These are phyloP conservation scores for Trichomalopsis sarcophagae DNA, from an alignment of 1,140 invertebrate genomes.

Conservation along the genomic window DNA sequence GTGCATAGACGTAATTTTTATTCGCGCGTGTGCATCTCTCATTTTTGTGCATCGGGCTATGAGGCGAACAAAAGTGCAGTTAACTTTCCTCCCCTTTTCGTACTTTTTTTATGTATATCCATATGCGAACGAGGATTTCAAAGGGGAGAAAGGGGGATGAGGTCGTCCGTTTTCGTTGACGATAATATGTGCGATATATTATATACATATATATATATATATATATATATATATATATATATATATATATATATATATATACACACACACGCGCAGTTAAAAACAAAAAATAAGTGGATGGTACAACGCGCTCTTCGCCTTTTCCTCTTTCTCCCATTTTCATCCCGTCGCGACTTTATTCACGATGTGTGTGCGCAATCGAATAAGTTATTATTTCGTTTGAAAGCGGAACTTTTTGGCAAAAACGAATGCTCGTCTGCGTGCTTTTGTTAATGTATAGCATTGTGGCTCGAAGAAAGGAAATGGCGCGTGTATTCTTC, in stretches of 20 bases:
- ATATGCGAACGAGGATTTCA: neutral
- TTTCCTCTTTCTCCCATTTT: neutral
- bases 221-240: neutral
- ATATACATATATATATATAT: neutral
- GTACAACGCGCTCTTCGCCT: too few relatives aligned
- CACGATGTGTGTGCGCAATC: neutral
- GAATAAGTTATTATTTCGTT: neutral
- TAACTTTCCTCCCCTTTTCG: neutral
- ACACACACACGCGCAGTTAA: too few relatives aligned
- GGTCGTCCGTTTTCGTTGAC: neutral
- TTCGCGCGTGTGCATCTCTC: too few relatives aligned
- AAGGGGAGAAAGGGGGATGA: neutral
- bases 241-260: neutral
- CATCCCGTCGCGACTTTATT: neutral
- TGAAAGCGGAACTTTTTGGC: neutral
- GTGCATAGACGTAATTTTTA: too few relatives aligned
- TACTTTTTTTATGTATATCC: neutral
- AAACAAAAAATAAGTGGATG: neutral
- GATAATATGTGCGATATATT: neutral
- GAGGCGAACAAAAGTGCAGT: neutral
- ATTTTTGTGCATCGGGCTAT: neutral
- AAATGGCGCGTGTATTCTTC: neutral
- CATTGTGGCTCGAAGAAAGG: neutral
- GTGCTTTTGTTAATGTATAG: constrained; percentile 20
- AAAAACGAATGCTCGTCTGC: constrained; percentile 49